Percentiles rank a stretch among this genome's conserved stretches.
These are phyloP conservation scores for Podarcis raffonei DNA, from an alignment of 2,113 vertebrate species.

Conservation along the genomic window DNA sequence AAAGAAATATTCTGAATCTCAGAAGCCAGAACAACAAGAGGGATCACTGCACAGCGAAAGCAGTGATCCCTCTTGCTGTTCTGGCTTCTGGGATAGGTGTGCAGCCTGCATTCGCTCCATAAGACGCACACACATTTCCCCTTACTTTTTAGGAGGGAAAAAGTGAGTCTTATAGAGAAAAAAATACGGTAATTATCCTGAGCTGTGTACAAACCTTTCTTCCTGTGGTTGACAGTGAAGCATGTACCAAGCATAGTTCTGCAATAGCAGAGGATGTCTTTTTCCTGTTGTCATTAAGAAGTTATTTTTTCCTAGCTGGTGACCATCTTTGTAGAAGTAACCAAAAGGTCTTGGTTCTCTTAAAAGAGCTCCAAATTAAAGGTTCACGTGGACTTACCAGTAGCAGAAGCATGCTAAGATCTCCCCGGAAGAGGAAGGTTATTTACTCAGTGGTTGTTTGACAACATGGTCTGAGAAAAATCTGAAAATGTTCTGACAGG, in stretches of 20 bases:
- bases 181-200: background rate
- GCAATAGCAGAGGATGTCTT: background rate
- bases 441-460: background rate
- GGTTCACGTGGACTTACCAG: background rate
- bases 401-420: background rate
- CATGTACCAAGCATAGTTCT: background rate
- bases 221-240: accelerated
- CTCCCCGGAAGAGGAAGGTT: background rate
- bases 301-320: background rate
- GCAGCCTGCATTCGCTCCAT: too few relatives aligned
- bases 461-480: background rate
- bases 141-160: too few relatives aligned
- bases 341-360: background rate
- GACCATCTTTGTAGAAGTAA: background rate
- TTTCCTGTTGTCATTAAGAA: background rate
- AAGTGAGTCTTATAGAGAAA: too few relatives aligned
- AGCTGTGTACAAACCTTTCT: accelerated
- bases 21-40: too few relatives aligned
- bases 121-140: too few relatives aligned
- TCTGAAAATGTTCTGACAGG: background rate
- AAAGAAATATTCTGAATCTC: too few relatives aligned
- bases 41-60: too few relatives aligned
- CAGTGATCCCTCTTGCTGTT: too few relatives aligned
- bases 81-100: too few relatives aligned
- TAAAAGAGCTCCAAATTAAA: background rate